Evolutionary conservation across 1,140 invertebrate species (phyloP).

Genomic region (Pemphigus obesinymphae): DNA sequence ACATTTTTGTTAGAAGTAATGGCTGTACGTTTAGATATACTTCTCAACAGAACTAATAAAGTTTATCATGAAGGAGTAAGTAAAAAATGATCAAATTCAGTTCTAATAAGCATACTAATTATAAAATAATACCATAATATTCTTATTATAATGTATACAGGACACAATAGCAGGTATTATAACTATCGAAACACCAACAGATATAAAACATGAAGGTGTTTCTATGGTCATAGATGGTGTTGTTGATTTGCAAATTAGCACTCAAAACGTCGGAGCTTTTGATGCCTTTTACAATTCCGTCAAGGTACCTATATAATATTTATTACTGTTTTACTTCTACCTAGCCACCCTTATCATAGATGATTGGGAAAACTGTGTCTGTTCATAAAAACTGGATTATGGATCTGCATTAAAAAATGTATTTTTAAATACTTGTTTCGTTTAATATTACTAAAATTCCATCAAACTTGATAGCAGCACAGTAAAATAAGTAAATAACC

Average conservation of each 20-base stretch:
- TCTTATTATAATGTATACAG: constrained; percentile 53
- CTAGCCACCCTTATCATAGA: too few relatives aligned
- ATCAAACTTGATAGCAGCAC: too few relatives aligned
- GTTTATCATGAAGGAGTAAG: constrained; percentile 9
- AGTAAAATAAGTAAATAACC: too few relatives aligned
- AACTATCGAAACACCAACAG: constrained; percentile 68
- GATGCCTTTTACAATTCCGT: constrained; percentile 87
- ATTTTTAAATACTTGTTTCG: too few relatives aligned
- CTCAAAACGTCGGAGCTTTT: constrained; percentile 90
- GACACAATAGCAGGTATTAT: constrained; percentile 77
- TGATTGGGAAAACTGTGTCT: too few relatives aligned
- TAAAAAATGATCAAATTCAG: not conserved
- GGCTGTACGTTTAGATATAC: not conserved
- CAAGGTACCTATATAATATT: constrained; percentile 58
- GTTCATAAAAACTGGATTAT: too few relatives aligned
- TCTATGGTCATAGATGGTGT: constrained; percentile 77
- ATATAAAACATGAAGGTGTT: constrained; percentile 88
- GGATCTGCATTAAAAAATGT: too few relatives aligned
- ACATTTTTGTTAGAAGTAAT: too few relatives aligned
- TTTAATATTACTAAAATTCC: too few relatives aligned
- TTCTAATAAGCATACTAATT: not conserved
- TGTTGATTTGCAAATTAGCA: constrained; percentile 85
- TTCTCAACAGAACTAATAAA: not conserved
- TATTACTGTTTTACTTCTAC: too few relatives aligned
- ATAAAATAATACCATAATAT: not conserved